Evolutionary conservation across 2,113 vertebrate genomes (phyloP), one percentile per base, ranked within the genome.

Genomic region (Alosa alosa): DNA sequence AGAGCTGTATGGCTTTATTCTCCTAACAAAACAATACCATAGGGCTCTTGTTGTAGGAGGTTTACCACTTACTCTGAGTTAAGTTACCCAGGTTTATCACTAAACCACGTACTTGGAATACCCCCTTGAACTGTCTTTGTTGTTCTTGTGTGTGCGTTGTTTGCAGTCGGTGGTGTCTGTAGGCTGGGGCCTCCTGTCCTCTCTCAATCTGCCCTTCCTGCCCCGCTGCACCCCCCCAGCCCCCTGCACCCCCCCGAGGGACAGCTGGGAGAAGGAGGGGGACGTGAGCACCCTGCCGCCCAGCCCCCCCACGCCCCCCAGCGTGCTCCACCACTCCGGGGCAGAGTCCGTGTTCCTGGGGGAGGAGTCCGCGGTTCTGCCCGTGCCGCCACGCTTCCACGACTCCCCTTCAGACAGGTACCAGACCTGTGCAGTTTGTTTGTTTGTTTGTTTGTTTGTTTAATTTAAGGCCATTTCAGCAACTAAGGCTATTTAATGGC

Each of bases 161-260:
- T 52, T 72, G 50, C 88, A 90, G 87, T 86, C 36, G 22, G 64
- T 93, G 25, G 8, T 94, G 2, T 91, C 85, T 36, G 89, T 91
- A 22, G 88, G 95, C 0, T 94, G 93, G 87, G 94, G 93, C 88
- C 87, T 96, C 57, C 90, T 96, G 84, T 94, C 92, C 0, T 89
- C 89, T 31, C 85, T 97, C 72, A 85, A 82, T 86, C 68, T 91
- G 60, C 87, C 92, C 17, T 91, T 92, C 85, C 82, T 90, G 3
- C 88, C 90, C 36, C 82, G 31, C 0, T 89, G 85, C 86, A 86
- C 25, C n/a, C 90, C 94, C 44, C 92, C 94, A 0, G 90, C 89
- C 0, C 96, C 96, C 4, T 87, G 93, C 88, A 97, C 96, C 0
- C 96, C 96, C 82, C 91, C 92, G 50, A 94, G 91, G 86, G 92